Percentiles rank a stretch among this genome's conserved stretches.
Evolutionary conservation across 2,113 vertebrate genomes (phyloP).

Genomic region (Cnemophilus loriae): DNA sequence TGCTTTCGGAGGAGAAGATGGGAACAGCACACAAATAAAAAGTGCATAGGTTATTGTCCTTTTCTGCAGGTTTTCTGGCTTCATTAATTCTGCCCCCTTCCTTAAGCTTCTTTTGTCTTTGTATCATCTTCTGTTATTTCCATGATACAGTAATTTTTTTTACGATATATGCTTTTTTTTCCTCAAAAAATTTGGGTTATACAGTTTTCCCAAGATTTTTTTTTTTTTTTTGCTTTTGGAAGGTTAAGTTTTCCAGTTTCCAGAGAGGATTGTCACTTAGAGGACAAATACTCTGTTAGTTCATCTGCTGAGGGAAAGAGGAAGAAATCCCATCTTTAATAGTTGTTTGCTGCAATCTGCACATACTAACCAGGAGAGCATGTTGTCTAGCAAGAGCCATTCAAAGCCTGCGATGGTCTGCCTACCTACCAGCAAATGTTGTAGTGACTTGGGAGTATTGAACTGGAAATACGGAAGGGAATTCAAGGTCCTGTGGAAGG

Average conservation of each 20-base stretch:
- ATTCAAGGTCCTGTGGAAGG: not conserved
- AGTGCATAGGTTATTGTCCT: not conserved
- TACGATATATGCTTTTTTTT: not conserved
- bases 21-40: not conserved
- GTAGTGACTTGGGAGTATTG: not conserved
- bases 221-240: not conserved
- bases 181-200: not conserved
- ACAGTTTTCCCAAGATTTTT: not conserved
- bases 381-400: not conserved
- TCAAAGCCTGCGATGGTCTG: not conserved
- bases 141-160: not conserved
- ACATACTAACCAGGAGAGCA: not conserved
- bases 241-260: not conserved
- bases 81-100: not conserved
- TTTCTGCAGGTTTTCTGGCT: not conserved
- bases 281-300: not conserved
- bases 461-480: not conserved
- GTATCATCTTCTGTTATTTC: not conserved
- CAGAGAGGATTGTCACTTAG: not conserved
- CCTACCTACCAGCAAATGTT: not conserved
- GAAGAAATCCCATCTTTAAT: not conserved
- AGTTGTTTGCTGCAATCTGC: not conserved
- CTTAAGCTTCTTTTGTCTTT: not conserved
- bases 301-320: not conserved
- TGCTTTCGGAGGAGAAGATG: not conserved